Base-by-base conservation (phyloP, 2,797 vertebrate genomes). In the Lutjanus campechanus region DNA sequence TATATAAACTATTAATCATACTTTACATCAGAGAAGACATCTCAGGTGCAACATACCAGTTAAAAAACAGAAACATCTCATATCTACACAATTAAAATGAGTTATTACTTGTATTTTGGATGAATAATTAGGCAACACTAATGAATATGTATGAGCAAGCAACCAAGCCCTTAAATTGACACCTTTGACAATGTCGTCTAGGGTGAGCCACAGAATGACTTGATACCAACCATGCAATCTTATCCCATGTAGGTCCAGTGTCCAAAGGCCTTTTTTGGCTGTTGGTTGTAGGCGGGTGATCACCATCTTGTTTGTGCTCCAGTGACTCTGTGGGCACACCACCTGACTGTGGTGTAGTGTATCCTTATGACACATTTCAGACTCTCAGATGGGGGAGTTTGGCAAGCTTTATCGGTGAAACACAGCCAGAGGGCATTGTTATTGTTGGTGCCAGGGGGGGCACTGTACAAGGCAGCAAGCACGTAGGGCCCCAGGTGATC, bases 221-320 rank as follows among this genome's bases (percentile, higher is more conserved):
- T 91, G 92, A 95, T 95, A 93, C 91, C 84, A 83, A 82, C 65
- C 78, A 7, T 95, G 95, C 90, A 94, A 96, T 93, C 88, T 89
- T 92, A 96, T 93, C 91, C 85, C 61, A 49, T 69, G 83, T 78
- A 73, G 89, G 81, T 88, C 73, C 85, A 87, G 78, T 88, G 87
- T 90, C 91, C 89, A 83, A 68, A 83, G 88, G 40, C 73, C 74
- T 88, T 82, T 89, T 90, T 88, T 88, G 86, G 85, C 89, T 77
- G 77, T 49, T 75, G 83, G 75, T 68, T 80, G 83, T 76, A 63
- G 85, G 63, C 70, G 46, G 77, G 86, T 92, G 91, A 92, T 92
- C 89, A 81, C 80, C 88, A 86, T 92, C 88, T 89, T 81, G 81
- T 94, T 89, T 89, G 91, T 93, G 94, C 93, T 93, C 76, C 88